phyloP scores from a whole-genome alignment of 2,888 invertebrate genomes.

The Lamellibrachia columna region DNA sequence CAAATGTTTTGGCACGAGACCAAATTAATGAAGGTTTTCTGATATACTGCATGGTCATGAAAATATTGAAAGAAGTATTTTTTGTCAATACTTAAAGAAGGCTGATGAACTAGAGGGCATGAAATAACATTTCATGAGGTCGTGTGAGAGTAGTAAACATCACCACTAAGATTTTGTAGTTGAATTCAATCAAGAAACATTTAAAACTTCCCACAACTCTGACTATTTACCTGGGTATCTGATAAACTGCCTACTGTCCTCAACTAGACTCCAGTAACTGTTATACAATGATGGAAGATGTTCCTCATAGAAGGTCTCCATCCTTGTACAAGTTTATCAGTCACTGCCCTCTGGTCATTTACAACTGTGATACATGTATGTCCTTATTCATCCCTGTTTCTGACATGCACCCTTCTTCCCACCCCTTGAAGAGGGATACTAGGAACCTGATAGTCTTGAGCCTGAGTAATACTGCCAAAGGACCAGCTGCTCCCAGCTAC shows the following conservation, averaged over 20 bases:
- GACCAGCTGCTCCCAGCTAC: not conserved
- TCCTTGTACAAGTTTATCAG: not conserved
- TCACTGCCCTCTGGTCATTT: not conserved
- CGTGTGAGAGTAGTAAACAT: no score
- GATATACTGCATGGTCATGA: not conserved
- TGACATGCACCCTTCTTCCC: not conserved
- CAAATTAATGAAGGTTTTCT: not conserved
- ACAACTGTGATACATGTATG: not conserved
- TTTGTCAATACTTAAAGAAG: no score
- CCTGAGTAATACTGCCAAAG: not conserved
- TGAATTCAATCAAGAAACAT: no score
- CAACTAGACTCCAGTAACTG: not conserved
- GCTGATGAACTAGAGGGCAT: no score
- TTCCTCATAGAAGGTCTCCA: not conserved
- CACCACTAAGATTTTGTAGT: no score
- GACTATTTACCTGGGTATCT: no score
- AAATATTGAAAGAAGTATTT: not conserved
- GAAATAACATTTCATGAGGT: no score
- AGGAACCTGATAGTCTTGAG: not conserved
- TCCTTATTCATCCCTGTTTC: not conserved
- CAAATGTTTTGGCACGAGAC: not conserved
- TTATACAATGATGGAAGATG: not conserved
- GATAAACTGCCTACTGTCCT: not conserved
- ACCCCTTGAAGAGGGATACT: not conserved
- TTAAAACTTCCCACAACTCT: no score